Base-by-base conservation (phyloP, 2,797 vertebrate genomes). In the Alca torda region DNA sequence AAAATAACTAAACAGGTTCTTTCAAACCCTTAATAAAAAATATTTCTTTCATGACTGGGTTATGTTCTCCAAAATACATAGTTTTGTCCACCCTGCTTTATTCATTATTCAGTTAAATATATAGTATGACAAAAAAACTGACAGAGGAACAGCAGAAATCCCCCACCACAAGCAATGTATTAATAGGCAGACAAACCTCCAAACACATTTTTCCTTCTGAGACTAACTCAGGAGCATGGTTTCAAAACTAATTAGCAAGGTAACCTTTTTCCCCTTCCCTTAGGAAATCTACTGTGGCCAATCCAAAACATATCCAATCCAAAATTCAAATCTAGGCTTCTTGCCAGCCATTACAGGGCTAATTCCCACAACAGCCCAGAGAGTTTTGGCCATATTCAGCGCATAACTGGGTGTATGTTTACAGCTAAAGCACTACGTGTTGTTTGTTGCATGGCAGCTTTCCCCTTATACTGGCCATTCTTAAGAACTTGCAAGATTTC, bases 221-320 rank as follows among this genome's bases (percentile, higher is more conserved):
- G 24, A 76, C 33, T 74, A 87, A 85, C 43, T 82, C 30, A 43
- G 24, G 16, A 84, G 21, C 16, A 39, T 10, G 59, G 23, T 79
- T 94, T 94, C 70, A 79, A 70, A 93, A 82, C 37, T 89, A 80
- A 92, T 89, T 93, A 92, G 23, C 56, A 89, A 60, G 20, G 67
- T 48, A 65, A 87, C 57, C 9, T 82, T 84, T 84, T 75, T n/a
- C 39, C 6, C 45, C 3, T 78, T 90, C 70, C 87, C 54, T 79
- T 46, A 92, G 91, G 70, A 95, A 91, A 73, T 51, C 59, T 84
- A 7, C 70, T 76, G 26, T 31, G 59, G 46, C 57, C 3, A 0
- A 94, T 63, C 9, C 67, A 90, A 92, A 94, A 90, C 57, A 57
- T 6, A 70, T 1, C 65, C 30, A 75, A n/a, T 31, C 17, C 61